These are phyloP conservation scores for Narcine bancroftii DNA, from an alignment of 2,113 vertebrate species.

Conservation along the genomic window DNA sequence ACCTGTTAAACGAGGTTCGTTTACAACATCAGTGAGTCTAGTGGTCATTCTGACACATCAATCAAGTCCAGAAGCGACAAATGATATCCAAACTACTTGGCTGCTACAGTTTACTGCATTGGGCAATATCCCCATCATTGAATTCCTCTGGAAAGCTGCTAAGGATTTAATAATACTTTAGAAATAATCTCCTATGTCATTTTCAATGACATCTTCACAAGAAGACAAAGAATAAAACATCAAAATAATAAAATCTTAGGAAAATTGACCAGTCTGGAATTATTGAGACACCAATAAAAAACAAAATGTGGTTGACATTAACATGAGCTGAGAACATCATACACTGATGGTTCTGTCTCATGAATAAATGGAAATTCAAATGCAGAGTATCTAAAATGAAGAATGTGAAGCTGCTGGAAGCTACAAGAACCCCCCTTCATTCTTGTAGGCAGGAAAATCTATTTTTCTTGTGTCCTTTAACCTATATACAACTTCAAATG, in stretches of 20 bases:
- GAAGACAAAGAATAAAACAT: neutral
- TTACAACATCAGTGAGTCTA: neutral
- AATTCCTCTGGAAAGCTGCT: neutral
- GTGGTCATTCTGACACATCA: neutral
- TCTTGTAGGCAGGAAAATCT: too few species aligned
- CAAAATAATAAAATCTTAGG: neutral
- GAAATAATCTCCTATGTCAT: neutral
- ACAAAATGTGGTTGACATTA: neutral
- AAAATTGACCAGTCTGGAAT: neutral
- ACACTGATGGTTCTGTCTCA: too few species aligned
- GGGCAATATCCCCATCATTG: neutral
- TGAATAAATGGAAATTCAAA: too few species aligned
- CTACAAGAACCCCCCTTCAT: too few species aligned
- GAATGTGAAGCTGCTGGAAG: too few species aligned
- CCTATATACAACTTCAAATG: too few species aligned
- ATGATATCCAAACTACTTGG: neutral
- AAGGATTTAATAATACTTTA: neutral
- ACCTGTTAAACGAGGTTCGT: too few species aligned
- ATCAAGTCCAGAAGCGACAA: neutral
- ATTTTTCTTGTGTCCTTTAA: too few species aligned
- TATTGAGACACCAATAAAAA: neutral
- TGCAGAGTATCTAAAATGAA: too few species aligned
- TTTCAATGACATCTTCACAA: neutral
- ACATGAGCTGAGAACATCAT: too few species aligned
- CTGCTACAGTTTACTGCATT: neutral